phyloP scores from a whole-genome alignment of 2,888 invertebrate species.

The Choristoneura rosaceana region DNA sequence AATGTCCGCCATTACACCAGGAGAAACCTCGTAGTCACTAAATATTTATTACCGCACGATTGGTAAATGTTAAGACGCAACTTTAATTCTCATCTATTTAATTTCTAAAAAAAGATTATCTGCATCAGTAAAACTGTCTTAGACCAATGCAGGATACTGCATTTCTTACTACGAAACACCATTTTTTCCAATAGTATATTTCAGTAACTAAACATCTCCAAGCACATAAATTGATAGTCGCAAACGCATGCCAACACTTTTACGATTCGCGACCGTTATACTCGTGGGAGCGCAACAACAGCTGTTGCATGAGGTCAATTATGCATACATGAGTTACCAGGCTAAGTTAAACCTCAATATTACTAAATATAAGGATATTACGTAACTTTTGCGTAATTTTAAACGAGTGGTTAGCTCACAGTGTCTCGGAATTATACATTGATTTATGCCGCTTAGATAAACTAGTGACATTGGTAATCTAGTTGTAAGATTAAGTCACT shows the following conservation, averaged over 20 bases:
- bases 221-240: neutral
- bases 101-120: neutral
- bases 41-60: neutral
- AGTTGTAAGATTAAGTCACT: neutral
- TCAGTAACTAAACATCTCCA: neutral
- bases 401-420: conserved; percentile 27
- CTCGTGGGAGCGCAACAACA: conserved; percentile 29
- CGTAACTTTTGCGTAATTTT: conserved; percentile 58
- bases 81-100: neutral
- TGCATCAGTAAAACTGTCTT: neutral
- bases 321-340: conserved; percentile 28
- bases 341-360: conserved; percentile 55
- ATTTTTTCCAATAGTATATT: neutral
- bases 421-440: conserved; percentile 23
- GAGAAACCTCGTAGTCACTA: neutral
- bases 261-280: conserved; percentile 7
- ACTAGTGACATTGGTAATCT: conserved; percentile 11
- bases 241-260: neutral
- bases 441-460: conserved; percentile 27
- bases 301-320: conserved; percentile 27
- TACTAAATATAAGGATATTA: conserved; percentile 49
- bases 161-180: neutral
- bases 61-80: neutral
- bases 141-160: too few species aligned
- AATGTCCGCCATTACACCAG: neutral